Percentiles rank a stretch among this genome's conserved stretches.
phyloP scores from a whole-genome alignment of 2,113 vertebrate genomes.

The Puntigrus tetrazona region DNA sequence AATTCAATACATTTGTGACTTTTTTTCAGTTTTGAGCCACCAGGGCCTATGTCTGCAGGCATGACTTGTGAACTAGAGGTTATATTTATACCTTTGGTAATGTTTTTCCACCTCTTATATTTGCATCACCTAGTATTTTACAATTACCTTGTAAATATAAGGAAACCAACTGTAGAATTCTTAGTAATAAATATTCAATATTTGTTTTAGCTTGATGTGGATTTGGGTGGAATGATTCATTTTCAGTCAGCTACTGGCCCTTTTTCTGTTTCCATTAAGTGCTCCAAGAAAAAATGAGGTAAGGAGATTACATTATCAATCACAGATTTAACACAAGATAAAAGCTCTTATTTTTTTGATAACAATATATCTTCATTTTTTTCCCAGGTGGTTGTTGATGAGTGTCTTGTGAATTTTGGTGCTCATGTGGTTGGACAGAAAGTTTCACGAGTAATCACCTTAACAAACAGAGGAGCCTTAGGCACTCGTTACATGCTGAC shows the following conservation, averaged over 20 bases:
- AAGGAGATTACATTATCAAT: slow-evolving; percentile 62
- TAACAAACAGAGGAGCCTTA: slow-evolving; percentile 87
- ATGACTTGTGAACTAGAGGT: slow-evolving; percentile 86
- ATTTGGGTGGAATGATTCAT: slow-evolving; percentile 83
- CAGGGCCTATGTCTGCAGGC: slow-evolving; percentile 82
- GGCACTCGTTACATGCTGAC: slow-evolving; percentile 79
- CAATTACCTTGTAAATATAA: too few species aligned
- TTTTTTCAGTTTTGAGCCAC: slow-evolving; percentile 84
- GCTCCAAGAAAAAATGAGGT: slow-evolving; percentile 85
- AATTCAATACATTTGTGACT: neutral
- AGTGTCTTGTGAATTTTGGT: slow-evolving; percentile 85
- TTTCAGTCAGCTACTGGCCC: slow-evolving; percentile 81
- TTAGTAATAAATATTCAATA: neutral
- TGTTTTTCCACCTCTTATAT: slow-evolving; percentile 54
- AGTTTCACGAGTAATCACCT: slow-evolving; percentile 78
- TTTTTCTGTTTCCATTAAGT: slow-evolving; percentile 85
- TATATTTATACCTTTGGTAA: slow-evolving; percentile 87
- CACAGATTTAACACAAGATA: neutral
- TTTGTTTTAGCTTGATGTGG: slow-evolving; percentile 79
- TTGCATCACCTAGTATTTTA: too few species aligned
- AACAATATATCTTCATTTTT: slow-evolving; percentile 38
- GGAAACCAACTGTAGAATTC: neutral
- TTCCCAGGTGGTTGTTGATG: slow-evolving; percentile 85
- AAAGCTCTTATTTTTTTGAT: neutral
- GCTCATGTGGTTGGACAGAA: slow-evolving; percentile 87